Base-by-base conservation (phyloP, 2,113 vertebrate species). In the Prunella fulvescens region DNA sequence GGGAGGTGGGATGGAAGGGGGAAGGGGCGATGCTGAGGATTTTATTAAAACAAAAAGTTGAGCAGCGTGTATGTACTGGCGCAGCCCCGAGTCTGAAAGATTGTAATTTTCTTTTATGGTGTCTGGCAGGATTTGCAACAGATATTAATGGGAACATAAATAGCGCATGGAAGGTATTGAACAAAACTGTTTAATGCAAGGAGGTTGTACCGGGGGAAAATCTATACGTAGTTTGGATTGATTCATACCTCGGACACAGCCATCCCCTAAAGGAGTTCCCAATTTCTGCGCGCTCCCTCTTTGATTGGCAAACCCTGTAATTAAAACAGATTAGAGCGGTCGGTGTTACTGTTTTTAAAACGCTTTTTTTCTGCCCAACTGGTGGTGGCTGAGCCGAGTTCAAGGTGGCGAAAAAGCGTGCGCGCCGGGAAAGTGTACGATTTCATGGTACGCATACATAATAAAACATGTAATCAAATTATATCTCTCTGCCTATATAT, bases 71-170 rank as follows among this genome's bases (percentile, higher is more conserved):
- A 96, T 98, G 97, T 93, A 95, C 95, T 96, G 95, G 95, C 94
- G 93, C 87, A 91, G 96, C 85, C 83, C 76, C 74, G 82, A 96
- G 96, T 70, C 84, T 96, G 96, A 97, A 97, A 98, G 96, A 97
- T 91, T 97, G 96, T 97, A 96, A 97, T 97, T 98, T 98, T 98
- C 97, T 97, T 98, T 98, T 97, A 98, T 95, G 76, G 92, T 86
- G 95, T 97, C 97, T 98, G 97, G 97, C 96, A 97, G 97, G 96
- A 98, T 98, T 98, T 97, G 97, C 97, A 97, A 97, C 95, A 96
- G 97, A 97, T 98, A 98, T 98, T 97, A 98, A 97, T 97, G 93
- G 96, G 91, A 95, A 97, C 97, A 97, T 98, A 98, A 98, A 98
- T 95, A 98, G 97, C 95, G 91, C 96, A 91, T 88, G 91, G 96